Percentiles rank a stretch among this genome's conserved stretches.
These are phyloP conservation scores for Mantis religiosa DNA, from an alignment of 2,888 invertebrate species.

Conservation along the genomic window DNA sequence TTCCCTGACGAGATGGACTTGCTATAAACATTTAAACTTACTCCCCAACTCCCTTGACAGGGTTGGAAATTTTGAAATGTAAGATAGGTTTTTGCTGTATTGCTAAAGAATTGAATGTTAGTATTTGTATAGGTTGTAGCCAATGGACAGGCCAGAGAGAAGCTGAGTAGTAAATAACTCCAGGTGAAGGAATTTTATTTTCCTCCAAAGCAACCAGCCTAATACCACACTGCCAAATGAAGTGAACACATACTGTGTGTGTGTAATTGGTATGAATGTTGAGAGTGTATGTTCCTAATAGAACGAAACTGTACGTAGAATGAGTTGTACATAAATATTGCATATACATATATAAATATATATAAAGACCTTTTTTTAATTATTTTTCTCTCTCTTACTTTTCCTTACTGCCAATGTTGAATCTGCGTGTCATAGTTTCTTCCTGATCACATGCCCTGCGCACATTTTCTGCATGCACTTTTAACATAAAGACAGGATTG, in stretches of 20 bases:
- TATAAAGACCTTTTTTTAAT: not conserved
- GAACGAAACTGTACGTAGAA: not conserved
- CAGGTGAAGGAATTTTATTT: not conserved
- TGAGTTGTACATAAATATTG: not conserved
- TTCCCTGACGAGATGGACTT: not conserved
- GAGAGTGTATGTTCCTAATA: not conserved
- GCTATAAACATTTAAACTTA: not conserved
- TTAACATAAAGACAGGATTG: not conserved
- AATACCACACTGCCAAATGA: constrained; percentile 10
- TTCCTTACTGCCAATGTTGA: not conserved
- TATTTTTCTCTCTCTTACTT: not conserved
- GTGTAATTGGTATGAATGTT: not conserved
- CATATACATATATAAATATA: not conserved
- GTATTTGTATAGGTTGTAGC: constrained; percentile 5
- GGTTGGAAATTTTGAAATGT: not conserved
- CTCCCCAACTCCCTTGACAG: not conserved
- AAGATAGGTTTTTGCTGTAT: not conserved
- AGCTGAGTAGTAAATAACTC: constrained; percentile 3
- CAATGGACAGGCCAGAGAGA: not conserved
- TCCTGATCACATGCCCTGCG: constrained; percentile 2
- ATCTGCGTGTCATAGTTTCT: not conserved
- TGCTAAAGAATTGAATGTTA: not conserved
- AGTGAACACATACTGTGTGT: not conserved
- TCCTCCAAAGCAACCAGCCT: constrained; percentile 4
- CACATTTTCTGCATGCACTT: not conserved